Evolutionary conservation across 2,888 invertebrate genomes (phyloP).

Genomic region (Hirtodrosophila histrioides): DNA sequence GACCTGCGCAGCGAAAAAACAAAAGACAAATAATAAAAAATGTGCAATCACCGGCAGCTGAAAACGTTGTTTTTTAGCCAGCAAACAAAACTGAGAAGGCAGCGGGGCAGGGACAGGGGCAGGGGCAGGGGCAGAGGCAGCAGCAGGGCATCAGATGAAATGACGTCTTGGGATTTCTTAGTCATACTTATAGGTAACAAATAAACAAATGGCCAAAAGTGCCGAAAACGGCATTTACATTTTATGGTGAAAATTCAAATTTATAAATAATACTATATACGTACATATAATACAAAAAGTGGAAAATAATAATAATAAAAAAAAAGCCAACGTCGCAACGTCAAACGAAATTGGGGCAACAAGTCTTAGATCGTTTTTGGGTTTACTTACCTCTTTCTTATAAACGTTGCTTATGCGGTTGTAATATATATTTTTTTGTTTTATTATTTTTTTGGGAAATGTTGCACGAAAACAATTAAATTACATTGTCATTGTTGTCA

Average conservation of each 20-base stretch:
- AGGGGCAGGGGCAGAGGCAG: background rate
- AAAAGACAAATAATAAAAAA: conserved; percentile 16
- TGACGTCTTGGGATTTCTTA: conserved; percentile 33
- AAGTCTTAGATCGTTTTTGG: conserved; percentile 22
- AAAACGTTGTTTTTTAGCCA: conserved; percentile 15
- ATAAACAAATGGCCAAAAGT: conserved; percentile 23
- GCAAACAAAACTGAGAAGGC: conserved; percentile 19
- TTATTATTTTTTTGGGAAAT: conserved; percentile 2
- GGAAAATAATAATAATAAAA: background rate
- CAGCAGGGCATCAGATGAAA: conserved; percentile 17
- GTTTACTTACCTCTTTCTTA: conserved; percentile 47
- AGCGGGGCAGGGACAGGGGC: background rate
- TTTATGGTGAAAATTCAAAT: conserved; percentile 8
- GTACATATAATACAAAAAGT: background rate
- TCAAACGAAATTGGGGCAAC: conserved; percentile 26
- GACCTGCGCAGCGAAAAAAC: conserved; percentile 29
- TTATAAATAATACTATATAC: background rate
- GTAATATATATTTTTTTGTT: conserved; percentile 12
- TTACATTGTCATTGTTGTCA: conserved; percentile 55
- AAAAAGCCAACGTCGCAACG: too few relatives aligned
- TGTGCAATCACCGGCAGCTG: conserved; percentile 34
- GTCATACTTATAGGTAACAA: conserved; percentile 28
- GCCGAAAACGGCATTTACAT: conserved; percentile 28
- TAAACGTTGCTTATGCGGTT: conserved; percentile 25
- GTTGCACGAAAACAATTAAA: conserved; percentile 37